phyloP scores from a whole-genome alignment of 2,888 invertebrate species.

The Hermaeophaga mercurialis region DNA sequence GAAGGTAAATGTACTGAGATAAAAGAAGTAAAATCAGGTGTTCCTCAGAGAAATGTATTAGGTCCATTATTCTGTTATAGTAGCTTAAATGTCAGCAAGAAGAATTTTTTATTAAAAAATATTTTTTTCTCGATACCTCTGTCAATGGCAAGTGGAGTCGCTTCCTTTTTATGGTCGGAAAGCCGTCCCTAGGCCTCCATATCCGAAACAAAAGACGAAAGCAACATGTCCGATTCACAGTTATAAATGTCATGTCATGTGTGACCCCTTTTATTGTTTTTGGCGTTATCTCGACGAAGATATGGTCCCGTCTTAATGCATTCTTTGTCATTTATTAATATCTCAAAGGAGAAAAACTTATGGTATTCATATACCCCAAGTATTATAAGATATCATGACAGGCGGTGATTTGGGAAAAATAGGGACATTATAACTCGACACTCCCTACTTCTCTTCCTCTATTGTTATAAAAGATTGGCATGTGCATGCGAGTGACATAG shows the following conservation, averaged over 20 bases:
- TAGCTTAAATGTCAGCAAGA: no score
- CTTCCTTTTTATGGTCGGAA: slow-evolving; percentile 9
- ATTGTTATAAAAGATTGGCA: not conserved
- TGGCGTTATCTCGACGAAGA: slow-evolving; percentile 45
- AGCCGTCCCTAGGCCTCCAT: slow-evolving; percentile 44
- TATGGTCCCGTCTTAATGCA: slow-evolving; percentile 43
- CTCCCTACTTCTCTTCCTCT: slow-evolving; percentile 11
- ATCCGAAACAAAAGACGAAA: slow-evolving; percentile 44
- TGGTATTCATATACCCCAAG: slow-evolving; percentile 42
- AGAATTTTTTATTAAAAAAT: not conserved
- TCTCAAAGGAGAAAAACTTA: slow-evolving; percentile 39
- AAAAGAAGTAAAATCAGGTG: no score
- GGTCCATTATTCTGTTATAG: no score
- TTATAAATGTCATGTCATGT: slow-evolving; percentile 54
- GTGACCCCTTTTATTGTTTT: slow-evolving; percentile 53
- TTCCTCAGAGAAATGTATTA: no score
- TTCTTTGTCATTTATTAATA: slow-evolving; percentile 50
- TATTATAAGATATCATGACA: slow-evolving; percentile 47
- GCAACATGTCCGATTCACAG: slow-evolving; percentile 53
- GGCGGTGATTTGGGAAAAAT: slow-evolving; percentile 48
- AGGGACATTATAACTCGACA: slow-evolving; percentile 40
- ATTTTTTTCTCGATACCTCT: not conserved
- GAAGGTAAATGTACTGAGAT: no score
- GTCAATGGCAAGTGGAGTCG: slow-evolving; percentile 1
- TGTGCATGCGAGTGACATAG: not conserved